Evolutionary conservation across 1,140 invertebrate genomes (phyloP).

Genomic region (Drosophila sulfurigaster): DNA sequence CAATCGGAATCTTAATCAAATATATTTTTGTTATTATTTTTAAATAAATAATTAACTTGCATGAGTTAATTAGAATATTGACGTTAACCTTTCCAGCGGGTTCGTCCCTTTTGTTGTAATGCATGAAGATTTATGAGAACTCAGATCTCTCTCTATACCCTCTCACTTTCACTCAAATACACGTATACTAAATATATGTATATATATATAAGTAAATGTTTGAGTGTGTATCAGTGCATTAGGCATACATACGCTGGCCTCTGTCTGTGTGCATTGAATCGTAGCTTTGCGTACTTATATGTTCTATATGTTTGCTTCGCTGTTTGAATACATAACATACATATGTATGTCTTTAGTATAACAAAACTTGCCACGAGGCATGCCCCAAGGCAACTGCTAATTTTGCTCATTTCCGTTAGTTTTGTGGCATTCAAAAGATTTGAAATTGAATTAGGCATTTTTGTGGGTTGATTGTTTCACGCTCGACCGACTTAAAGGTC

Average conservation of each 20-base stretch:
- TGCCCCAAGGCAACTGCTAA: constrained; percentile 58
- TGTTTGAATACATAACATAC: not conserved
- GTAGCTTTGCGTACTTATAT: constrained; percentile 36
- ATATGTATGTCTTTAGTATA: constrained; percentile 1
- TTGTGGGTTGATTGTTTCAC: constrained; percentile 30
- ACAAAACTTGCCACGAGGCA: constrained; percentile 44
- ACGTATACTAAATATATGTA: not conserved
- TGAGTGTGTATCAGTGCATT: constrained; percentile 25
- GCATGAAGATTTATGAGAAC: constrained; percentile 70
- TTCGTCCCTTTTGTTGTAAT: constrained; percentile 63
- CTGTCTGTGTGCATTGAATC: constrained; percentile 49
- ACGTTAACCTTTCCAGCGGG: constrained; percentile 64
- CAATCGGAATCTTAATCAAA: no score
- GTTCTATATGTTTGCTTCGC: constrained; percentile 6
- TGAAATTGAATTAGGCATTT: constrained; percentile 65
- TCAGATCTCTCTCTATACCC: not conserved
- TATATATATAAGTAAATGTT: not conserved
- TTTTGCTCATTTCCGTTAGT: constrained; percentile 63
- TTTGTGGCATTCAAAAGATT: constrained; percentile 51
- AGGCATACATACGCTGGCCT: constrained; percentile 30
- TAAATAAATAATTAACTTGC: no score
- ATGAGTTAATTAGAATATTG: constrained; percentile 84
- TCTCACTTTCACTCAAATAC: not conserved
- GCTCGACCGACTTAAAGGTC: constrained; percentile 19
- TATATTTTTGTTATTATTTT: no score